Evolutionary conservation across 2,113 vertebrate genomes (phyloP).

Genomic region (Gasterosteus aculeatus): DNA sequence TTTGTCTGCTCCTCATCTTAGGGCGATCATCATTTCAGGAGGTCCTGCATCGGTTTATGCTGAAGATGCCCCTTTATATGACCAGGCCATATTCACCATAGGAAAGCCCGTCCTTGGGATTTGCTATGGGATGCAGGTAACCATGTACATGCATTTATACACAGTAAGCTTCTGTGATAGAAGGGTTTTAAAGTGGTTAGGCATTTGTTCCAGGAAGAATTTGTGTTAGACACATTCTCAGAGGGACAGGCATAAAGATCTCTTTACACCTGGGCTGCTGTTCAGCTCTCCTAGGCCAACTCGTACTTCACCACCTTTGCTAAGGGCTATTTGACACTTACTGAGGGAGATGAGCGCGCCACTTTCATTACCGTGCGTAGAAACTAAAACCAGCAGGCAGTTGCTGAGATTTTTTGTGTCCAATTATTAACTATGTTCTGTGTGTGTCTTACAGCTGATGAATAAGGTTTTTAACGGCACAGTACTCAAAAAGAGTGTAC

Average conservation of each 20-base stretch:
- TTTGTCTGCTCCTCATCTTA: constrained; percentile 57
- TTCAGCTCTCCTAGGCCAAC: constrained; percentile 24
- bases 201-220: neutral
- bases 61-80: constrained; percentile 98
- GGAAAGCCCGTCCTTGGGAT: constrained; percentile 97
- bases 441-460: constrained; percentile 90
- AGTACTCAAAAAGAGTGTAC: constrained; percentile 93
- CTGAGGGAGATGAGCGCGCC: constrained; percentile 27
- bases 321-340: constrained; percentile 41
- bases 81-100: constrained; percentile 97
- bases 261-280: constrained; percentile 13
- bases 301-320: constrained; percentile 39
- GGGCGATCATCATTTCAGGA: constrained; percentile 98
- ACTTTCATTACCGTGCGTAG: constrained; percentile 11
- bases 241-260: constrained; percentile 5
- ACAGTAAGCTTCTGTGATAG: neutral
- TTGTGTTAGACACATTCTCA: constrained; percentile 17
- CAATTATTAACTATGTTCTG: constrained; percentile 16
- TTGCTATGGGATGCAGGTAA: constrained; percentile 99
- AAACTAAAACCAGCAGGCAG: constrained; percentile 15
- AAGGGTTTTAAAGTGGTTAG: neutral
- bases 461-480: constrained; percentile 99
- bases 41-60: constrained; percentile 98
- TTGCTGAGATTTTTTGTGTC: neutral
- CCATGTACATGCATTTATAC: neutral